Base-by-base conservation (phyloP, 2,888 invertebrate genomes). In the Blastobasis lacticolella region DNA sequence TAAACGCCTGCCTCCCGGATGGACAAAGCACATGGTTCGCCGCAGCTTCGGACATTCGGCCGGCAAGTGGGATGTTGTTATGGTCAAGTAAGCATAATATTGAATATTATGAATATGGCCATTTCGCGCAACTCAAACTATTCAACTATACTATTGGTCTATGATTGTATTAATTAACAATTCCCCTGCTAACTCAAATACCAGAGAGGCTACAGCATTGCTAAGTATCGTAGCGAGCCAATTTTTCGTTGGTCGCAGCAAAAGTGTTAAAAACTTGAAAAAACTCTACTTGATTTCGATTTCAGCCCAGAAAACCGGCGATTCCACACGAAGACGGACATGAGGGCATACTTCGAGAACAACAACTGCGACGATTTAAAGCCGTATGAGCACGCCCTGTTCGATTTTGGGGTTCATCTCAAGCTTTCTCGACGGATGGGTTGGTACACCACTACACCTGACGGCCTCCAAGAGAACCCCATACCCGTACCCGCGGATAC, bases 31-130 rank as follows among this genome's bases (percentile, higher is more conserved):
- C 71, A 91, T 95, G 80, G 91, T 93, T 37, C 92, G 94, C 58
- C 89, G 94, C 38, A 88, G 89, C 60, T 81, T 89, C 49, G 93
- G 92, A 0, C 88, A 90, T 45, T 93, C 93, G 36, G 93, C 93
- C 8, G 94, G 94, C 6, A 95, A 95, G 71, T 95, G 95, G 95
- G 94, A 95, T 67, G 93, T 94, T 3, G 90, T 95, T 46, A 89
- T 95, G 52, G 88, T 94, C 0, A 90, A 90, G 92, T 92, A 71
- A 71, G 80, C 47, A 48, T 38, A 23, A 23, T 23, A 23, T 23
- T 23, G 23, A 23, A 23, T 23, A 23, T 23, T 23, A n/a, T 23
- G 3, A 23, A 23, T 23, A n/a, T n/a, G n/a, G n/a, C n/a, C n/a
- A n/a, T n/a, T n/a, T 23, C 23, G 3, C 23, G 23, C 23, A 23